Evolutionary conservation across 2,888 invertebrate genomes (phyloP), one percentile per base, ranked within the genome.

Genomic region (Eupithecia abbreviata): DNA sequence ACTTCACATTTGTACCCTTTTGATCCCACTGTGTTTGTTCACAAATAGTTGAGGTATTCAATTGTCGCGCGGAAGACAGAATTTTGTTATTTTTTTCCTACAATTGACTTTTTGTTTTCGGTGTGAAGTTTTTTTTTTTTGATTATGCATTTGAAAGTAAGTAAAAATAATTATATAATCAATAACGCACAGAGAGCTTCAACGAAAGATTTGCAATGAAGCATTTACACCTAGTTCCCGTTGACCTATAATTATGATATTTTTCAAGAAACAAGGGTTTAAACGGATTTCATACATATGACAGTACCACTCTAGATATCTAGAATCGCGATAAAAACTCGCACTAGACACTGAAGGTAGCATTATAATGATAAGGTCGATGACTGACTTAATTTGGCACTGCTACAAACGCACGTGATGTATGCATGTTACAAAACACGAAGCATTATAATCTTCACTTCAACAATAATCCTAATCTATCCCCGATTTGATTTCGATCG

Each of bases 301-400:
- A 9, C 18, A 18, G 18, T 18, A 18, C 55, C 3, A 9, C 55
- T 58, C 9, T 18, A 15, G 51, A 15, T 51, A 58, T 55, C 51
- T n/a, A 55, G 15, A n/a, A 55, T 55, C n/a, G n/a, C n/a, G n/a
- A 55, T 58, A 58, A 58, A 58, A 58, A 58, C 55, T 18, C 55
- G 9, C 55, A 18, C 51, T n/a, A 49, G 51, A 55, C 51, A 4
- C 18, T 58, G 55, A 58, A 58, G 55, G n/a, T 58, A 18, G 55
- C 55, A 18, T 58, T 9, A 58, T 58, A n/a, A 55, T n/a, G 51
- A 55, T 55, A 58, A 18, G 55, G 55, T 58, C 0, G 7, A 58
- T 58, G 55, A 58, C 55, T 9, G 18, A 58, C 55, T 58, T 18
- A 58, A 58, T 58, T 58, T 18, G 15, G 13, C 15, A 51, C 15